Percentiles rank a stretch among this genome's conserved stretches.
These are phyloP conservation scores for Phyllotreta cruciferae DNA, from an alignment of 2,888 invertebrate species.

Conservation along the genomic window DNA sequence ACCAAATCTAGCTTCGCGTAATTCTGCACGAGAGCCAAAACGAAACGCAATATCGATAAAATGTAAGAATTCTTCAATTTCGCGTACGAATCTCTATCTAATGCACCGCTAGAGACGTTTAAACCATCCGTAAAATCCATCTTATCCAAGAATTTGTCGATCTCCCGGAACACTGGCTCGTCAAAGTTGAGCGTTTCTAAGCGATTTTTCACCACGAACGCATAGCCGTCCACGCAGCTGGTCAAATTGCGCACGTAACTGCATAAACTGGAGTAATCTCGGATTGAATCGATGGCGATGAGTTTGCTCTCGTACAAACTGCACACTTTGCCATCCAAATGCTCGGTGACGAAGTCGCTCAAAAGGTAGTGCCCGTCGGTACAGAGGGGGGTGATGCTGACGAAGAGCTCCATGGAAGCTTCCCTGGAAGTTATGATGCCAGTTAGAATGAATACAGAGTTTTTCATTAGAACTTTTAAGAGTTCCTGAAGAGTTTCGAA, in stretches of 20 bases:
- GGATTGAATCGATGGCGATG: conserved; percentile 13
- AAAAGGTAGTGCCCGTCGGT: conserved; percentile 45
- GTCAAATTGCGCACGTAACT: conserved; percentile 58
- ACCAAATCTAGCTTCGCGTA: conserved; percentile 31
- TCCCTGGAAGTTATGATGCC: conserved; percentile 51
- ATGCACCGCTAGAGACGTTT: conserved; percentile 38
- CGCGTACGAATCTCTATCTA: conserved; percentile 43
- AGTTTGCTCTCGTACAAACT: conserved; percentile 49
- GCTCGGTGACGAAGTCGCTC: conserved; percentile 48
- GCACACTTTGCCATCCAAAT: conserved; percentile 46
- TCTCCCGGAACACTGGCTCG: conserved; percentile 38
- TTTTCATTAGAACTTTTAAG: too few species aligned
- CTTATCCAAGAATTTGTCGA: conserved; percentile 47
- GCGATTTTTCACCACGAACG: conserved; percentile 48
- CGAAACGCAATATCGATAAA: conserved; percentile 39
- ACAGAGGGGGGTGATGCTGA: conserved; percentile 53
- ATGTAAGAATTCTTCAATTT: conserved; percentile 36
- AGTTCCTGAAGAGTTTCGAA: too few species aligned
- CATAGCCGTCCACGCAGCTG: conserved; percentile 58
- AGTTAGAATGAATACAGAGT: too few species aligned
- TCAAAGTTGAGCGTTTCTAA: conserved; percentile 34
- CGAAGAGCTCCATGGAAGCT: conserved; percentile 62
- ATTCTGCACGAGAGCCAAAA: conserved; percentile 20
- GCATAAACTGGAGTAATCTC: conserved; percentile 37
- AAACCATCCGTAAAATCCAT: conserved; percentile 35